Conservation (phyloP, 2,888 invertebrate genomes). For the Iselma pallidipennis region DNA sequence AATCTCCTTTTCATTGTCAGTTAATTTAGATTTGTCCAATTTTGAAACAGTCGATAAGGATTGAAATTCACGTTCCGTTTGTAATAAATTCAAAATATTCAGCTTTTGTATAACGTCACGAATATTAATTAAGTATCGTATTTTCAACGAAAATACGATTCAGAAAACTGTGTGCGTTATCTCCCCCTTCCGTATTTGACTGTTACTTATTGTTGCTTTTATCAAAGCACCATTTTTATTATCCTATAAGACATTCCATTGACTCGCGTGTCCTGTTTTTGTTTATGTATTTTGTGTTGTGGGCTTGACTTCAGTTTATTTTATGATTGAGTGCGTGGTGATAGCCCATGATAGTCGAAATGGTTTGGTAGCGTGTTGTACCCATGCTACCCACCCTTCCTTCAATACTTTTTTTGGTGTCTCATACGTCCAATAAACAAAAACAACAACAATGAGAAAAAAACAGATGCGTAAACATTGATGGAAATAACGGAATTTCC, state of each 20-base stretch:
- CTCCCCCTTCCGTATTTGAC: conserved; percentile 7
- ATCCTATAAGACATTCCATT: conserved; percentile 15
- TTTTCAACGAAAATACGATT: conserved; percentile 15
- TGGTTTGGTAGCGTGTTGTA: conserved; percentile 29
- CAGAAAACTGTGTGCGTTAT: not conserved
- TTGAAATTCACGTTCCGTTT: not conserved
- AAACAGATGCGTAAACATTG: conserved; percentile 33
- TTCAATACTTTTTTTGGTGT: no score
- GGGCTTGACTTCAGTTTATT: conserved; percentile 22
- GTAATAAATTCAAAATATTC: conserved; percentile 30
- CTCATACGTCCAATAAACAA: no score
- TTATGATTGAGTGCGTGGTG: conserved; percentile 34
- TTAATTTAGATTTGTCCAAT: not conserved
- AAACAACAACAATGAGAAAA: not conserved
- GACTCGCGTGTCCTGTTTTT: conserved; percentile 18
- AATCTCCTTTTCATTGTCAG: not conserved
- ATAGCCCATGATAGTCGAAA: conserved; percentile 34
- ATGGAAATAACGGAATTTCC: conserved; percentile 27
- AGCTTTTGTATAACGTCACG: conserved; percentile 22
- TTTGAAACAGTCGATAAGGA: not conserved
- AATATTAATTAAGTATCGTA: conserved; percentile 25
- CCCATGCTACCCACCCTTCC: not conserved
- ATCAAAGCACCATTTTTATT: conserved; percentile 21
- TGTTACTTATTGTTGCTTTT: conserved; percentile 11
- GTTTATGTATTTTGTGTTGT: conserved; percentile 3